Percentiles rank a stretch among this genome's conserved stretches.
Evolutionary conservation across 2,113 vertebrate genomes (phyloP).

Genomic region (Eptesicus fuscus): DNA sequence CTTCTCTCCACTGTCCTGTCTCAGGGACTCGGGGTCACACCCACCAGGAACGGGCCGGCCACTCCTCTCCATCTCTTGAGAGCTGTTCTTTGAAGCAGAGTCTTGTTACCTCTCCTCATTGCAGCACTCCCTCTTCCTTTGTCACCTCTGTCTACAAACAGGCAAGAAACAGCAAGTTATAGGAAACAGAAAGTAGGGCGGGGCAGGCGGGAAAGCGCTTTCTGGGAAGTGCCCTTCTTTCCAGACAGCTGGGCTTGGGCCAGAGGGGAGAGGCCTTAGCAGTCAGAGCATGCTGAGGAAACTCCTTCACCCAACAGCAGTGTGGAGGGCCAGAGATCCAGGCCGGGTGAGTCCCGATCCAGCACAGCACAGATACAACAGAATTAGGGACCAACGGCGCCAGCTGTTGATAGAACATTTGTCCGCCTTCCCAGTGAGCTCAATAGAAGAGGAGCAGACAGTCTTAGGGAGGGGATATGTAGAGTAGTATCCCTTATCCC

Average conservation of each 20-base stretch:
- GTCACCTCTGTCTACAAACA: not conserved
- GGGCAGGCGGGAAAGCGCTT: not conserved
- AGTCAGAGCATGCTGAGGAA: not conserved
- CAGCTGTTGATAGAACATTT: not conserved
- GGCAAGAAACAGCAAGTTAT: not conserved
- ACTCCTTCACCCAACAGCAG: not conserved
- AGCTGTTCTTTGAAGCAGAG: not conserved
- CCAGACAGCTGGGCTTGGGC: not conserved
- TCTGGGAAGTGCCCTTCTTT: not conserved
- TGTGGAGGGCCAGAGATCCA: not conserved
- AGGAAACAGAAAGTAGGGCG: not conserved
- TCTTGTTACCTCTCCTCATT: not conserved
- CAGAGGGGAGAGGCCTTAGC: not conserved
- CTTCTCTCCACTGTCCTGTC: not conserved
- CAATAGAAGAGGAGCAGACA: not conserved
- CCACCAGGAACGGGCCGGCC: not conserved
- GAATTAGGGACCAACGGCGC: not conserved
- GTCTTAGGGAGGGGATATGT: not conserved
- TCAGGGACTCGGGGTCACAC: too few relatives aligned
- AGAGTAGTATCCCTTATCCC: not conserved
- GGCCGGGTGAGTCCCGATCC: accelerated
- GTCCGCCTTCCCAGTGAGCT: not conserved
- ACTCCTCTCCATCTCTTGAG: not conserved
- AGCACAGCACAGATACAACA: not conserved
- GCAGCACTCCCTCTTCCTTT: not conserved